A percentile compares a stretch with the other conserved stretches of the same genome.
Conservation (phyloP, 2,888 invertebrate genomes). For the Chaetogeoica ovagalla region DNA sequence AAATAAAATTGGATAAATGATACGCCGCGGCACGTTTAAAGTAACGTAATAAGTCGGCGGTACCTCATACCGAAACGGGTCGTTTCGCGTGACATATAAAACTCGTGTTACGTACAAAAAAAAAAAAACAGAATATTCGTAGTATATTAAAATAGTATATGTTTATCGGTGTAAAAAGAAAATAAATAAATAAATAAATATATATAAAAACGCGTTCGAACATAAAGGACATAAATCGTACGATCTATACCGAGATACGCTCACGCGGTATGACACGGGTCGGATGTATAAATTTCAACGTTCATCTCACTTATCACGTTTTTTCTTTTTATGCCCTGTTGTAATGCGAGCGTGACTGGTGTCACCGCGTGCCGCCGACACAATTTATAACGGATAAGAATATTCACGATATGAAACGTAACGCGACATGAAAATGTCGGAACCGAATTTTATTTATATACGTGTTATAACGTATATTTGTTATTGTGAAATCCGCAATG, state of each 20-base stretch:
- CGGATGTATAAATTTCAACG: conserved; percentile 17
- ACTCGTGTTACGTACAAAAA: not conserved
- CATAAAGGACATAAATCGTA: conserved; percentile 22
- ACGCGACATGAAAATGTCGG: not conserved
- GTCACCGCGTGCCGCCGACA: not conserved
- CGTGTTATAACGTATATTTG: too few relatives aligned
- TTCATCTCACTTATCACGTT: conserved; percentile 37
- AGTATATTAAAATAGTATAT: not conserved
- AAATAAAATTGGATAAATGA: not conserved
- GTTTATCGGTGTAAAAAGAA: conserved; percentile 29
- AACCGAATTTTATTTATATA: not conserved
- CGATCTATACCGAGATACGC: not conserved
- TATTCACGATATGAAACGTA: too few relatives aligned
- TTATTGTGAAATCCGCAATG: too few relatives aligned
- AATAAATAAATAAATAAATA: not conserved
- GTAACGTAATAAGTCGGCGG: too few relatives aligned
- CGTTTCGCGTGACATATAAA: too few relatives aligned
- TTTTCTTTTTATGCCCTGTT: not conserved
- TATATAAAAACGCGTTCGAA: conserved; percentile 1
- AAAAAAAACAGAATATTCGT: not conserved
- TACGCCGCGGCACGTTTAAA: too few relatives aligned
- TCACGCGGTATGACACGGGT: not conserved
- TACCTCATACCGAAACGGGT: too few relatives aligned
- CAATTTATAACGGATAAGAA: conserved; percentile 35
- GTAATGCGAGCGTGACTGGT: not conserved